Percentiles rank a stretch among this genome's conserved stretches.
These are phyloP conservation scores for Heliconius hortense DNA, from an alignment of 2,888 invertebrate species.

Conservation along the genomic window DNA sequence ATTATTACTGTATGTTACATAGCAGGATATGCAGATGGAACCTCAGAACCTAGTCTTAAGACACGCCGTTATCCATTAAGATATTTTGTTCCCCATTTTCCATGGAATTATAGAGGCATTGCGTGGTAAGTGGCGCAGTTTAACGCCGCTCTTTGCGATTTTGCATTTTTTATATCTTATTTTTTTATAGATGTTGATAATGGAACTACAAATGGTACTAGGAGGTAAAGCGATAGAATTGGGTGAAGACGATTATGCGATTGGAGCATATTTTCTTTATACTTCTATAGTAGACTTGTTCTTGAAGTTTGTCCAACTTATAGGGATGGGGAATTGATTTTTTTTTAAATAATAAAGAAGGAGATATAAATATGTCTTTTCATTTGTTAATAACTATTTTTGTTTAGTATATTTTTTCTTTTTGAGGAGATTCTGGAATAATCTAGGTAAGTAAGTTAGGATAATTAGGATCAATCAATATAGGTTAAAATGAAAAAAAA, in stretches of 20 bases:
- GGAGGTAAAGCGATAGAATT: conserved; percentile 56
- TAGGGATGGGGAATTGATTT: conserved; percentile 43
- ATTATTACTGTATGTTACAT: too few relatives aligned
- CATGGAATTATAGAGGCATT: too few relatives aligned
- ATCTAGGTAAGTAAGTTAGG: too few relatives aligned
- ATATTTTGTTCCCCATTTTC: too few relatives aligned
- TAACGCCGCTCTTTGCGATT: too few relatives aligned
- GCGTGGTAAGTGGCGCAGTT: too few relatives aligned
- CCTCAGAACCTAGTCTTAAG: too few relatives aligned
- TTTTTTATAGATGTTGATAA: conserved; percentile 53
- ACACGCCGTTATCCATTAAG: too few relatives aligned
- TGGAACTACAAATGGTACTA: conserved; percentile 62
- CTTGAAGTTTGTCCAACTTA: conserved; percentile 52
- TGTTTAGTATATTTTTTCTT: background rate
- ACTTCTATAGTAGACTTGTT: conserved; percentile 58
- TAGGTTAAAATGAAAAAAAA: too few relatives aligned
- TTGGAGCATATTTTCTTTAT: conserved; percentile 57
- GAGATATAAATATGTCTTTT: background rate
- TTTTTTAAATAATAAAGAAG: background rate
- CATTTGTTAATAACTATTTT: background rate
- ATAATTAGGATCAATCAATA: too few relatives aligned
- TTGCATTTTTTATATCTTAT: background rate
- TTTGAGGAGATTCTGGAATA: background rate
- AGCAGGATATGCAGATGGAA: too few relatives aligned
- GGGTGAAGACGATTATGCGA: conserved; percentile 53